Conservation (phyloP, 2,113 vertebrate species). For the Pterocles orientalis region DNA sequence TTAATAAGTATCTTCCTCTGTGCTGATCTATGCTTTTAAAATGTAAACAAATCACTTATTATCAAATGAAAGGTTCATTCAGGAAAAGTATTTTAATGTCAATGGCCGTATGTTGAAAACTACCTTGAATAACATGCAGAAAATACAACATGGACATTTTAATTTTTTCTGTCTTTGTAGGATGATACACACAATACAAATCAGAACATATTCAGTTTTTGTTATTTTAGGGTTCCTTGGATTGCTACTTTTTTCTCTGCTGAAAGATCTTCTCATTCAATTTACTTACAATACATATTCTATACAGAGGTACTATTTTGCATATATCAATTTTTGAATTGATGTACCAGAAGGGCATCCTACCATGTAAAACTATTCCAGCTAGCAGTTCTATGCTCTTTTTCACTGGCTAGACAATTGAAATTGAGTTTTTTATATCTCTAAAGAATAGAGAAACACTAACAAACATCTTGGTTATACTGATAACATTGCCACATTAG, state of each 20-base stretch:
- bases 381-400: background rate
- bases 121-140: background rate
- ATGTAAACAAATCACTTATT: background rate
- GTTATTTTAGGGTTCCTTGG: background rate
- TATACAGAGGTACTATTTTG: background rate
- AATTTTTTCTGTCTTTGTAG: background rate
- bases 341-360: background rate
- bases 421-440: background rate
- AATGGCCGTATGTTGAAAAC: background rate
- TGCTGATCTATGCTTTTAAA: background rate
- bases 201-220: background rate
- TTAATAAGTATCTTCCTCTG: background rate
- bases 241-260: background rate
- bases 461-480: background rate
- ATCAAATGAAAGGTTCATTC: background rate
- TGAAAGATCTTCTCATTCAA: background rate
- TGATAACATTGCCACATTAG: background rate
- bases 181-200: background rate
- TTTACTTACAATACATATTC: background rate
- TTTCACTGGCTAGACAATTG: background rate
- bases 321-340: background rate
- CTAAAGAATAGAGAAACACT: background rate
- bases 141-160: background rate
- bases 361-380: background rate
- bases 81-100: background rate